Evolutionary conservation across 2,888 invertebrate species (phyloP).

Genomic region (Drosophila mettleri): DNA sequence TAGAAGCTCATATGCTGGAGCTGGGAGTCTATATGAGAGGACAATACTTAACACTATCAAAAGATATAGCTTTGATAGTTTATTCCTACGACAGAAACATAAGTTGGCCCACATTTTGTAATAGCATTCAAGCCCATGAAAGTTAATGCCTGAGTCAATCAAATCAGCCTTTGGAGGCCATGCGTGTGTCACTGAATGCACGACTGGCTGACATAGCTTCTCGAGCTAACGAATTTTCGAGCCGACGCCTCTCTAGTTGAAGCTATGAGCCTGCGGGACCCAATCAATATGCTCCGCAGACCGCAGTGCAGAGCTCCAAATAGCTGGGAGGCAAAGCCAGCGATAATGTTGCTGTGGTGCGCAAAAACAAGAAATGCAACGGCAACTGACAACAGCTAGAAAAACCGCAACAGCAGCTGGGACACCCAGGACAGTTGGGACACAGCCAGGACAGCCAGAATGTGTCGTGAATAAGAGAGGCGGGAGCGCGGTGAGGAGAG

Average conservation of each 20-base stretch:
- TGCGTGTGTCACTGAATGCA: not conserved
- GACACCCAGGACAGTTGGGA: conserved; percentile 24
- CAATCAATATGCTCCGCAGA: conserved; percentile 68
- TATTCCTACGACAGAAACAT: no score
- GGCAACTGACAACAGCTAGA: conserved; percentile 39
- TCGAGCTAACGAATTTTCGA: conserved; percentile 21
- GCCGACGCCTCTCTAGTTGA: conserved; percentile 16
- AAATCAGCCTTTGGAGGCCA: not conserved
- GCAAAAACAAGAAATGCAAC: conserved; percentile 59
- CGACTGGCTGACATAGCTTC: not conserved
- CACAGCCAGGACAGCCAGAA: conserved; percentile 34
- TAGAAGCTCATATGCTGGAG: no score
- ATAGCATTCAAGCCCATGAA: no score
- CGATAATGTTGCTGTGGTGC: conserved; percentile 75
- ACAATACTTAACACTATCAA: no score
- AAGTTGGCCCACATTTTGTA: no score
- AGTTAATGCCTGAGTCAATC: not conserved
- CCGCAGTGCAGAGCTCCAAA: conserved; percentile 57
- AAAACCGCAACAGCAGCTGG: conserved; percentile 36
- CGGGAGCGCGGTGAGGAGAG: conserved; percentile 15
- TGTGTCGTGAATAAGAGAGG: conserved; percentile 36
- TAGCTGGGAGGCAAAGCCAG: conserved; percentile 62
- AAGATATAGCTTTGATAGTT: no score
- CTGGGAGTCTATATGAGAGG: no score
- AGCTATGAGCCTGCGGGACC: conserved; percentile 41